Conservation (phyloP, 2,797 vertebrate genomes). For the Aulostomus chinensis region DNA sequence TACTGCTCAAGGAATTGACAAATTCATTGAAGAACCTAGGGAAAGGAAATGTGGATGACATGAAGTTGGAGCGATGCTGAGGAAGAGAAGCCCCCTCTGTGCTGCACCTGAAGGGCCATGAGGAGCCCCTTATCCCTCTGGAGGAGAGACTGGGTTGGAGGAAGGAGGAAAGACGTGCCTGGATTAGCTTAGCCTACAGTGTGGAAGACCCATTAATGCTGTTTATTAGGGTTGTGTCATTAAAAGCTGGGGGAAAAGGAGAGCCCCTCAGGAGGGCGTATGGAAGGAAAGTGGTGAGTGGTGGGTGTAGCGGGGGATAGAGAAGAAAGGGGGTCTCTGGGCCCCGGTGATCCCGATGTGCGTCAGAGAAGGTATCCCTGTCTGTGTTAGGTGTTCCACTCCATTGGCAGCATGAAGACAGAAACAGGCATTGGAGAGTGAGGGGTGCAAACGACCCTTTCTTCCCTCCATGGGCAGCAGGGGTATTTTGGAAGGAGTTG, state of each 20-base stretch:
- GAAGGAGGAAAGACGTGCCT: conserved; percentile 40
- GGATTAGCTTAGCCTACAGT: conserved; percentile 39
- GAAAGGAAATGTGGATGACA: conserved; percentile 12
- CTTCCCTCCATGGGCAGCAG: conserved; percentile 64
- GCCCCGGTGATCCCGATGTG: conserved; percentile 65
- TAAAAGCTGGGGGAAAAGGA: conserved; percentile 56
- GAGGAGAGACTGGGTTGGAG: conserved; percentile 42
- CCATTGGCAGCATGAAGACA: conserved; percentile 69
- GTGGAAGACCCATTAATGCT: conserved; percentile 60
- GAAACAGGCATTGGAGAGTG: conserved; percentile 44
- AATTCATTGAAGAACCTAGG: conserved; percentile 24
- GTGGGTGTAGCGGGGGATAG: conserved; percentile 19
- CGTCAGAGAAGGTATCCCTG: conserved; percentile 80
- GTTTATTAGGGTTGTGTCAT: conserved; percentile 71
- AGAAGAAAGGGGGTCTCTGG: conserved; percentile 44
- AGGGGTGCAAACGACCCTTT: conserved; percentile 75
- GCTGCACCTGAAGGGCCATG: conserved; percentile 40
- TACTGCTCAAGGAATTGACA: no score
- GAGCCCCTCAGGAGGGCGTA: conserved; percentile 45
- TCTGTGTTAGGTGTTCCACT: conserved; percentile 81
- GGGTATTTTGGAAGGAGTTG: conserved; percentile 86
- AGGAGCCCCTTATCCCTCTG: conserved; percentile 56
- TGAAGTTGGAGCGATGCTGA: conserved; percentile 11
- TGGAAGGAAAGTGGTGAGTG: conserved; percentile 44
- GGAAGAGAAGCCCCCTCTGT: conserved; percentile 12